Percentiles rank a stretch among this genome's conserved stretches.
These are phyloP conservation scores for Cecidostiba fungosa DNA, from an alignment of 2,888 invertebrate genomes.

Conservation along the genomic window DNA sequence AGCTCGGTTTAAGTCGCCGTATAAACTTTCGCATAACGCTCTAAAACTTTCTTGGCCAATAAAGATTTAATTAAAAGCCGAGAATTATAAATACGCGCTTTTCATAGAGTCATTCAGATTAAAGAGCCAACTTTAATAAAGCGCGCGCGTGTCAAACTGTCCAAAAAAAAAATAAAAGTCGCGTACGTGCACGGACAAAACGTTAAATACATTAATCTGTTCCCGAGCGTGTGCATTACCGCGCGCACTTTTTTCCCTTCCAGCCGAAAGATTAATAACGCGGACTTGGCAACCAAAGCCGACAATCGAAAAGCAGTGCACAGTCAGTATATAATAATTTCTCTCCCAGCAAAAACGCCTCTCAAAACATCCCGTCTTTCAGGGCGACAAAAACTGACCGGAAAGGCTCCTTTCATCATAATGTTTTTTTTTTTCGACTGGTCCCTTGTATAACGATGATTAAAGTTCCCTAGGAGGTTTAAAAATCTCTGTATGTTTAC, in stretches of 20 bases:
- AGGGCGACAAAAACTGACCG: background rate
- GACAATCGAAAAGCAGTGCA: constrained; percentile 2
- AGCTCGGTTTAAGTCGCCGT: background rate
- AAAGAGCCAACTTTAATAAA: background rate
- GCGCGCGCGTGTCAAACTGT: background rate
- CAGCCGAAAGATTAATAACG: constrained; percentile 30
- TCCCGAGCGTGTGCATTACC: no score
- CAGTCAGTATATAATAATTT: constrained; percentile 16
- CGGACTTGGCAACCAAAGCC: constrained; percentile 11
- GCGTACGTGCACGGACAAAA: background rate
- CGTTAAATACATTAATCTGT: background rate
- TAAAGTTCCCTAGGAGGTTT: constrained; percentile 35
- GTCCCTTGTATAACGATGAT: constrained; percentile 4
- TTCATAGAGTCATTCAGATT: background rate
- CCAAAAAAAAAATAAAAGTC: no score
- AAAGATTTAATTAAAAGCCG: constrained; percentile 6
- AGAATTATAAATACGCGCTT: background rate
- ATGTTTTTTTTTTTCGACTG: constrained; percentile 8
- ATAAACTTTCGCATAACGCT: constrained; percentile 5
- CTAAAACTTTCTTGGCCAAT: background rate
- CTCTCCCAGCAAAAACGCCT: background rate
- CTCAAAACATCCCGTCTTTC: constrained; percentile 9
- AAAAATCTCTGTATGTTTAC: constrained; percentile 17
- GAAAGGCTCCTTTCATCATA: constrained; percentile 33
- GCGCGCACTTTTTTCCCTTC: background rate